Conservation (phyloP, 2,797 vertebrate species). For the Aeoliscus strigatus region DNA sequence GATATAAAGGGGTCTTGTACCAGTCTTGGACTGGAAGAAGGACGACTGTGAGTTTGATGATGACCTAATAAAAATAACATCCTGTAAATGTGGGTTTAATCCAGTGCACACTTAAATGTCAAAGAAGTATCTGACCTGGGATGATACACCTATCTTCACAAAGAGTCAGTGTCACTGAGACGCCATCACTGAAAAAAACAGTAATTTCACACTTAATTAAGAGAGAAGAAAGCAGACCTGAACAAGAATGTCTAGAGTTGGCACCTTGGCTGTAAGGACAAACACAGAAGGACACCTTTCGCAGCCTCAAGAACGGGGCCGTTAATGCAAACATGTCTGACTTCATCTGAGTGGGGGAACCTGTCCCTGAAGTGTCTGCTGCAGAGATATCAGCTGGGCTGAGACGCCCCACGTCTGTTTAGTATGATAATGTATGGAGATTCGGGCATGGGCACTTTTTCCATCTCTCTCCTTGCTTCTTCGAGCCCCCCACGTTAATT, state of each 20-base stretch:
- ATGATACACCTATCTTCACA: no score
- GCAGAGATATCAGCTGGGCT: slow-evolving; percentile 48
- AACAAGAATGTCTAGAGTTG: slow-evolving; percentile 37
- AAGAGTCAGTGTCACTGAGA: slow-evolving; percentile 11
- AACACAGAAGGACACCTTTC: slow-evolving; percentile 42
- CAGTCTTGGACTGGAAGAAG: no score
- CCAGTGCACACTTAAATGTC: not conserved
- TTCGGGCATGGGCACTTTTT: slow-evolving; percentile 39
- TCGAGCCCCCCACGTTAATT: slow-evolving; percentile 68
- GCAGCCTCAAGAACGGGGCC: slow-evolving; percentile 21
- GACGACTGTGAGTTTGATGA: no score
- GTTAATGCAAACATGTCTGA: slow-evolving; percentile 60
- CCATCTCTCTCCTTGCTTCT: slow-evolving; percentile 32
- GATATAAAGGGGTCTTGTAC: no score
- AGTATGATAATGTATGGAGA: slow-evolving; percentile 75
- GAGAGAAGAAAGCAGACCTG: slow-evolving; percentile 29
- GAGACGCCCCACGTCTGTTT: slow-evolving; percentile 55
- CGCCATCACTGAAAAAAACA: slow-evolving; percentile 30
- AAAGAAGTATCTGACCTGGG: not conserved
- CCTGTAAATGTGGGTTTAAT: no score
- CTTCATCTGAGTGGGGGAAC: slow-evolving; percentile 27
- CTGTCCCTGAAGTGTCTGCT: slow-evolving; percentile 65
- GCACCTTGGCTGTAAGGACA: slow-evolving; percentile 49
- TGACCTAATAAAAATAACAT: no score
- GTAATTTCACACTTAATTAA: slow-evolving; percentile 52